Conservation (phyloP, 2,888 invertebrate species). For the Megalurothrips usitatus region DNA sequence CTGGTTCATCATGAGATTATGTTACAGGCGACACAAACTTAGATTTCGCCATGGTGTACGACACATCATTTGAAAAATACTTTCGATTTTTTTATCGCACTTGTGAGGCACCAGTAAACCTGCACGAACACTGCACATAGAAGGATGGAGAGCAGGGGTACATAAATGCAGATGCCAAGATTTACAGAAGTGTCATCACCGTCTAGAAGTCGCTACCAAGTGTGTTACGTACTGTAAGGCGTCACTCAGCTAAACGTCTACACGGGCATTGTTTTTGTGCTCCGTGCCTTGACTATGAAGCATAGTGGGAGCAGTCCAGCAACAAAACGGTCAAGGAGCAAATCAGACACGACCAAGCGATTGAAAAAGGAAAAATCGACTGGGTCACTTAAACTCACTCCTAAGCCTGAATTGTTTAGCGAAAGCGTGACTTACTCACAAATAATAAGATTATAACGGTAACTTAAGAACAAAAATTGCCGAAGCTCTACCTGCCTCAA, state of each 20-base stretch:
- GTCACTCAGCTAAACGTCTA: background rate
- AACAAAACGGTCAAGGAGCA: background rate
- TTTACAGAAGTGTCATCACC: background rate
- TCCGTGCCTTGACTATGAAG: conserved; percentile 15
- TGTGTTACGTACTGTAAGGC: background rate
- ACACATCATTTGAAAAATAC: too few species aligned
- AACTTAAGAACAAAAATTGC: conserved; percentile 33
- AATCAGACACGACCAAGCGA: background rate
- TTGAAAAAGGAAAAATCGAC: background rate
- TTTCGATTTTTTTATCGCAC: too few species aligned
- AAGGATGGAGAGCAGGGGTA: too few species aligned
- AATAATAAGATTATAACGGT: conserved; percentile 9
- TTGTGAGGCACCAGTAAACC: too few species aligned
- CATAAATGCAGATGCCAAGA: background rate
- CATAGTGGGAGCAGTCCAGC: conserved; percentile 5
- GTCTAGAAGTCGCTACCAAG: background rate
- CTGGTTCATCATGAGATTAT: too few species aligned
- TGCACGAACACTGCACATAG: too few species aligned
- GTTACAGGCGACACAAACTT: too few species aligned
- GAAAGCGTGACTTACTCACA: conserved; percentile 21
- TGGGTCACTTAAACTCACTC: background rate
- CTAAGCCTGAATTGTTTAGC: background rate
- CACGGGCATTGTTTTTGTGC: background rate
- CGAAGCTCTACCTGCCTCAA: conserved; percentile 47
- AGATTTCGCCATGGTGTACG: too few species aligned